Evolutionary conservation across 2,888 invertebrate species (phyloP), one percentile per base, ranked within the genome.

Genomic region (Agrochola macilenta): DNA sequence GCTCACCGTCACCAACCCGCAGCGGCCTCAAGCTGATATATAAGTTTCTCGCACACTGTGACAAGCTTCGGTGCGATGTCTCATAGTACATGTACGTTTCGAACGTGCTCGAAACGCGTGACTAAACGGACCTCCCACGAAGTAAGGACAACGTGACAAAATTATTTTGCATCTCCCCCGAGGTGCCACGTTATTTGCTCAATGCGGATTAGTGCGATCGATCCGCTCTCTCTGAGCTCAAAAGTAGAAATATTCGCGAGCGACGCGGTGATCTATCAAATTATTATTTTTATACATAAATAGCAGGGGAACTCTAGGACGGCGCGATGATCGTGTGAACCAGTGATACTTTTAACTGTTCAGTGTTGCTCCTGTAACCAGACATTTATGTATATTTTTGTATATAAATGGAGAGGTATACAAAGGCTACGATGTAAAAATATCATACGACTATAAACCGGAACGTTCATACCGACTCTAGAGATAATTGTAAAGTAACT

Each of bases 371-470:
- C 91, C 87, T 88, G 87, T 89, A 88, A 91, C 92, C 92, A 92
- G 91, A 94, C 94, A 93, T 95, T 95, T 94, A 95, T 96, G 96
- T 96, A 95, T 96, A 96, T 96, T 95, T 95, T 95, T 96, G 96
- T 96, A 96, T 95, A 96, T 96, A 96, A 94, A 94, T 94, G 93
- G 91, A 93, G 91, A 92, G 91, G 90, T 94, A 93, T 93, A 93
- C 92, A 93, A 93, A 94, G 88, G 93, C 92, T 93, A 92, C 92
- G 90, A 91, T 95, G 95, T 95, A 94, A 92, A 93, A 93, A 94
- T 95, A 95, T 95, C 95, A 94, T 93, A 92, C 91, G 89, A 92
- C 91, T 92, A 90, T 92, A 91, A 87, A 92, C 82, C 78, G 61
- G 74, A 83, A 81, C 82, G 81, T 87, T 83, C 78, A 91, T 93